Evolutionary conservation across 2,888 invertebrate genomes (phyloP), one percentile per base, ranked within the genome.

Genomic region (Brachypalpus laphriformis): DNA sequence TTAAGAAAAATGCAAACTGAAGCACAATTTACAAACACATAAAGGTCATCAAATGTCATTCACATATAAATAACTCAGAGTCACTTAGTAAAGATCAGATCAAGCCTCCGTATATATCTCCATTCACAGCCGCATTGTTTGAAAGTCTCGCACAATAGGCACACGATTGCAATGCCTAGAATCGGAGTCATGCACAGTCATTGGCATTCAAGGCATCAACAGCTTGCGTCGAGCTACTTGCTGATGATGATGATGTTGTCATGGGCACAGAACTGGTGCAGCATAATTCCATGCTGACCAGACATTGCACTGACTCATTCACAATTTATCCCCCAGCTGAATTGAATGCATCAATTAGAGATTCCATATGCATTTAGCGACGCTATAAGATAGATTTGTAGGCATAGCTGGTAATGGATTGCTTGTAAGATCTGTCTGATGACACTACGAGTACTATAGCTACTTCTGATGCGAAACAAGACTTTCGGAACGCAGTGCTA

Each of bases 1-100:
- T 28, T 20, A n/a, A n/a, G 6, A 40, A 40, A n/a, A 14, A 5
- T 8, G 45, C 11, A 45, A 42, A 9, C 28, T 40, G 7, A 25
- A 37, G 8, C 25, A n/a, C 25, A 37, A 25, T 45, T 25, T 34
- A 51, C 25, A 61, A 34, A 20, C 20, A 45, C 34, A 22, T 3
- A 76, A 83, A 83, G 82, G 72, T 83, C 82, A 83, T 16, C 72
- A 61, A 78, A 74, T 63, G 82, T 74, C 78, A 83, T 83, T 83
- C 78, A 68, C 82, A 70, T 34, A 61, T 16, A 70, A 78, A 61
- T 9, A 40, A 20, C 63, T 61, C 71, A 25, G 51, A 74, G 49
- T 37, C 63, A 63, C 34, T 74, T 22, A 8, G 59, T 14, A 61
- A 37, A 74, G 72, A 78, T 83, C 72, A 61, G 56, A 78, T 82